A percentile compares a stretch with the other conserved stretches of the same genome.
Conservation (phyloP, 2,797 vertebrate genomes). For the Mormyrops boulengeri region DNA sequence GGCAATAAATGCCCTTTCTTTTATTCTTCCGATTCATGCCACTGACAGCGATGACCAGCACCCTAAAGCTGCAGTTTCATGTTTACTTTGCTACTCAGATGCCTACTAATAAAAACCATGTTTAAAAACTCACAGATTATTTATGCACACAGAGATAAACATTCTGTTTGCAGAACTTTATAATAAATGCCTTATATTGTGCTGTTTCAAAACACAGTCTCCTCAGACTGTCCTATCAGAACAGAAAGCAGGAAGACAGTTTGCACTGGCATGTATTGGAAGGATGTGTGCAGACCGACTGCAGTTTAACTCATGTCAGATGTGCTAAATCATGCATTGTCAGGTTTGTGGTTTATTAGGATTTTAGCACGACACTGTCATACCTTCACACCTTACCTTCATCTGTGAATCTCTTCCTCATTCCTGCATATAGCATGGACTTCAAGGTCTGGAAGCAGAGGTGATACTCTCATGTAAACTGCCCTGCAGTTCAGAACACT, state of each 20-base stretch:
- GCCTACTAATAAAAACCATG: background rate
- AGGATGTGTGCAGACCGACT: background rate
- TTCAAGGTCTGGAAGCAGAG: conserved; percentile 27
- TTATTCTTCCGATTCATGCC: background rate
- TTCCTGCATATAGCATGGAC: conserved; percentile 23
- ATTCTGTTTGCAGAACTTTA: background rate
- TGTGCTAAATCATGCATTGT: background rate
- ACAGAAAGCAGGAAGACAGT: background rate
- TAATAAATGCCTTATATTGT: background rate
- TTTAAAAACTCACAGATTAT: background rate
- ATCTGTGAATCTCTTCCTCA: conserved; percentile 8
- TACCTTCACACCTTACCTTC: conserved; percentile 29
- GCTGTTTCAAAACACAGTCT: background rate
- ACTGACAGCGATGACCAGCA: background rate
- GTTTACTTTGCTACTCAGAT: background rate
- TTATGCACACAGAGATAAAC: background rate
- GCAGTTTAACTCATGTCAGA: background rate
- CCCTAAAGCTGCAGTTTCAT: background rate
- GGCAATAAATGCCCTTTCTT: background rate
- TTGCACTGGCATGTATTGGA: background rate
- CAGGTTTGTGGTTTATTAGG: background rate
- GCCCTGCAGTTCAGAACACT: background rate
- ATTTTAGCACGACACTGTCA: background rate
- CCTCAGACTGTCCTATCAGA: background rate
- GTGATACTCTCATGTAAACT: background rate